Percentiles rank a stretch among this genome's conserved stretches.
Evolutionary conservation across 2,797 vertebrate genomes (phyloP).

Genomic region (Hemibagrus guttatus): DNA sequence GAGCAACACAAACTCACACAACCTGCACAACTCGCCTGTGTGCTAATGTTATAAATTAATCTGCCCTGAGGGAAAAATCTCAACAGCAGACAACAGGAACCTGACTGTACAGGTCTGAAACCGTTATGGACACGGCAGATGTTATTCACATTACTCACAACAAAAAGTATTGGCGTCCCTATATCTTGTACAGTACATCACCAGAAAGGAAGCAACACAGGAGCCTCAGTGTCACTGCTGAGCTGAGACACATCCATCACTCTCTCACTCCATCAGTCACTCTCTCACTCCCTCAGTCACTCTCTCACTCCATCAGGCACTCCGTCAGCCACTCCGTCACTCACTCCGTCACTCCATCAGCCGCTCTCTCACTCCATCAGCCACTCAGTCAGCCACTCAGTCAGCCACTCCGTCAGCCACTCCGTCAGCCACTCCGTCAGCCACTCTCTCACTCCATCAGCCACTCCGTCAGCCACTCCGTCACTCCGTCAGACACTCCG

Average conservation of each 20-base stretch:
- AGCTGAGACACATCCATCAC: background rate
- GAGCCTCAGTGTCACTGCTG: background rate
- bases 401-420: no score
- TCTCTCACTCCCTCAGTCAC: background rate
- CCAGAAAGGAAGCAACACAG: accelerated
- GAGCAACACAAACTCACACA: background rate
- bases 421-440: no score
- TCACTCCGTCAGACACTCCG: no score
- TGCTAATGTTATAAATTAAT: background rate
- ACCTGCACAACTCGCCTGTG: background rate
- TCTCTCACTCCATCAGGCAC: no score
- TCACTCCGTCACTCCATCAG: background rate
- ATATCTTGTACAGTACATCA: background rate
- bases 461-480: background rate
- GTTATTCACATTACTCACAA: background rate
- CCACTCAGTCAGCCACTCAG: no score
- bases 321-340: no score
- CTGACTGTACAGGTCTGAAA: background rate
- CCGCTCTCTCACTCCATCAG: background rate
- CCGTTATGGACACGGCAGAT: background rate
- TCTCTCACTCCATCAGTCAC: background rate
- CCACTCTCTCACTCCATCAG: background rate
- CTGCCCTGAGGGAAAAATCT: background rate
- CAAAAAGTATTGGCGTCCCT: conserved; percentile 7
- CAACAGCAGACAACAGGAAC: background rate